Evolutionary conservation across 2,797 vertebrate species (phyloP), one percentile per base, ranked within the genome.

Genomic region (Catharus ustulatus): DNA sequence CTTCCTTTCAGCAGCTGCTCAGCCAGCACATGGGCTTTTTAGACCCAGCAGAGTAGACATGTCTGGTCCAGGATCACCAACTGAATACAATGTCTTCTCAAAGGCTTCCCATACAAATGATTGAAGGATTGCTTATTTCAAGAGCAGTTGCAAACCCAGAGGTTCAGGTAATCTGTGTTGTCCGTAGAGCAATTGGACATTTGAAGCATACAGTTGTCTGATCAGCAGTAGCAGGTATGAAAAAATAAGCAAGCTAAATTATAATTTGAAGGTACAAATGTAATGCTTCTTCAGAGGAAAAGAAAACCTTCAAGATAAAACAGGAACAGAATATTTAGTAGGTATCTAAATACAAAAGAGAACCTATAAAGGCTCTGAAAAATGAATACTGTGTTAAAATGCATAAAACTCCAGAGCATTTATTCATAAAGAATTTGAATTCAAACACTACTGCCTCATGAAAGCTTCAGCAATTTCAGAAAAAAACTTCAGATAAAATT

Each of bases 401-500:
- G 38, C 32, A 43, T 67, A 46, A 72, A 73, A 87, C 76, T 68
- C 14, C 49, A 80, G 17, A 83, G 3, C 21, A 63, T 34, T 87
- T 90, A 55, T 54, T 76, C n/a, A 59, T 40, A 62, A 90, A 79
- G 40, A 82, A 54, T 84, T 77, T 63, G 38, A 84, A 84, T 89
- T 80, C 49, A 59, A 83, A 74, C 34, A 48, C 45, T 76, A 36
- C 59, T 67, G 57, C 13, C 48, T 61, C 42, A 76, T 89, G 69
- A 88, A 55, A 75, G 62, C 55, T 82, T 90, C 75, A 85, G 49
- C 42, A 87, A 45, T 49, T 15, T 20, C 32, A 87, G 57, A 92
- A 87, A 79, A 42, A 34, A 90, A 22, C 19, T 87, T 83, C 52
- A 87, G 61, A 92, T 83, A 76, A 81, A 85, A 91, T 84, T 87